These are phyloP conservation scores for Lampropteryx suffumata DNA, from an alignment of 2,888 invertebrate species.

Conservation along the genomic window DNA sequence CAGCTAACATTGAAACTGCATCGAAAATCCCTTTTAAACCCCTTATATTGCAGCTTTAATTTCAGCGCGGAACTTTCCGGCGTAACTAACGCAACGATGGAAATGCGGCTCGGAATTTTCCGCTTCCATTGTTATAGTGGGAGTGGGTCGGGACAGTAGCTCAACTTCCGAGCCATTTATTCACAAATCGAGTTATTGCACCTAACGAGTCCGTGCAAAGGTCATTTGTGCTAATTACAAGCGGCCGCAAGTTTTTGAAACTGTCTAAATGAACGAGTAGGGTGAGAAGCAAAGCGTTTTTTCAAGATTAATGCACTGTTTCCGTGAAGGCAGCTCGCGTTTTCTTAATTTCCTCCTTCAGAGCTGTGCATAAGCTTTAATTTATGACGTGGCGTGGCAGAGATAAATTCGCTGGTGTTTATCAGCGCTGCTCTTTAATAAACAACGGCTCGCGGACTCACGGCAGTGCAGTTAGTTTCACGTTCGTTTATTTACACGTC, in stretches of 20 bases:
- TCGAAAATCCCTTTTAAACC: slow-evolving; percentile 54
- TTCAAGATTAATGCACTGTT: slow-evolving; percentile 52
- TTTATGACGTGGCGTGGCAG: slow-evolving; percentile 61
- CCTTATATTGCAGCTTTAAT: slow-evolving; percentile 67
- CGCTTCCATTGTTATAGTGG: slow-evolving; percentile 49
- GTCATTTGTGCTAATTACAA: slow-evolving; percentile 74
- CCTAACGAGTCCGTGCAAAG: slow-evolving; percentile 72
- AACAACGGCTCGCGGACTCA: slow-evolving; percentile 43
- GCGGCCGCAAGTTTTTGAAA: slow-evolving; percentile 47
- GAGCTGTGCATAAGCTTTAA: slow-evolving; percentile 59
- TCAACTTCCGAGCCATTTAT: slow-evolving; percentile 79
- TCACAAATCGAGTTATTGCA: slow-evolving; percentile 80
- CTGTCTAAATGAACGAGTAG: slow-evolving; percentile 42
- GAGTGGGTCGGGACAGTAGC: slow-evolving; percentile 59
- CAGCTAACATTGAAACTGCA: slow-evolving; percentile 57
- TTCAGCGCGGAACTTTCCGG: slow-evolving; percentile 49
- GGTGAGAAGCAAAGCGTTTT: slow-evolving; percentile 34
- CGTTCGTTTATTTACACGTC: slow-evolving; percentile 47
- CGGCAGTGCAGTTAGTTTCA: slow-evolving; percentile 38
- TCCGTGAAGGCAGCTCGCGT: slow-evolving; percentile 50
- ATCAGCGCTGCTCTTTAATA: slow-evolving; percentile 57
- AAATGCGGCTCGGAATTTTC: slow-evolving; percentile 56
- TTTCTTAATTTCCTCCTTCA: slow-evolving; percentile 62
- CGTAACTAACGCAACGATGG: slow-evolving; percentile 64
- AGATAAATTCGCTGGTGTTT: slow-evolving; percentile 63